phyloP scores from a whole-genome alignment of 2,113 vertebrate species.

The Leptodactylus fuscus region DNA sequence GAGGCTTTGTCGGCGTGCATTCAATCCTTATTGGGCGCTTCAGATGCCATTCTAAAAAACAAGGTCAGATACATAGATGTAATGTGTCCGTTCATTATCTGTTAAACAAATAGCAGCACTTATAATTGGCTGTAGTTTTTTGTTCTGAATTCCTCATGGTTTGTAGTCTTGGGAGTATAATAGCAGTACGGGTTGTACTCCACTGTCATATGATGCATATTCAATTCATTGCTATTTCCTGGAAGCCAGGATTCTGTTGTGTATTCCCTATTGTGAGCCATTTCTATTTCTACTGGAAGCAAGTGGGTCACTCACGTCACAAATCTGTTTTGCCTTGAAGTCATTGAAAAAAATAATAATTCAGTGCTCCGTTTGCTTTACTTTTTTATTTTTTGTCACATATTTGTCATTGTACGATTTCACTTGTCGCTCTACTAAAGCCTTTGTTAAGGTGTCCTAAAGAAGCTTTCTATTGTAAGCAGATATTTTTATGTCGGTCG shows the following conservation, averaged over 20 bases:
- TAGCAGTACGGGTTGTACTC: background rate
- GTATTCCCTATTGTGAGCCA: background rate
- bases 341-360: background rate
- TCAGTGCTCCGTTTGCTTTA: background rate
- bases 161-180: background rate
- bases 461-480: no score
- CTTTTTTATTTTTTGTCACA: background rate
- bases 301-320: background rate
- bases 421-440: no score
- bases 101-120: background rate
- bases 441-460: no score
- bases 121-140: background rate
- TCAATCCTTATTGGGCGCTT: slow-evolving; percentile 91
- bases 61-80: slow-evolving; percentile 82
- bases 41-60: slow-evolving; percentile 92
- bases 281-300: background rate
- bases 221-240: background rate
- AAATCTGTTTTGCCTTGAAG: background rate
- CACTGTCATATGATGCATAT: background rate
- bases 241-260: no score
- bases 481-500: no score
- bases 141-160: background rate
- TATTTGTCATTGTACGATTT: background rate
- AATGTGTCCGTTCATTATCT: background rate
- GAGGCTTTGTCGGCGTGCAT: slow-evolving; percentile 97